Evolutionary conservation across 1,140 invertebrate species (phyloP).

Genomic region (Fopius arisanus): DNA sequence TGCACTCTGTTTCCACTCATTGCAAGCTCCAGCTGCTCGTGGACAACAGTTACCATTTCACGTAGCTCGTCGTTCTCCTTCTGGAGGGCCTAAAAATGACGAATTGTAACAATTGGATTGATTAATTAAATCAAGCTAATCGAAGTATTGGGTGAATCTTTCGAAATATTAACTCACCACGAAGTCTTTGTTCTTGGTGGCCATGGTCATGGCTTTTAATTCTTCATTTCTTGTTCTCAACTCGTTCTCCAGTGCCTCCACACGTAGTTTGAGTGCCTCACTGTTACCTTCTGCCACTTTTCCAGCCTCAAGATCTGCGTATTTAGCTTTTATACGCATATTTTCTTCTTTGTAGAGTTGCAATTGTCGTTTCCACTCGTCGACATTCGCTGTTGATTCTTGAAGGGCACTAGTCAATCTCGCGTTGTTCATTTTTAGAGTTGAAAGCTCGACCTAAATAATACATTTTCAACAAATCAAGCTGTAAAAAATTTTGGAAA

Average conservation of each 20-base stretch:
- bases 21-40: slow-evolving; percentile 84
- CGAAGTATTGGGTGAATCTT: too few relatives aligned
- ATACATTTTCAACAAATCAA: neutral
- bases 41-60: slow-evolving; percentile 76
- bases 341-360: slow-evolving; percentile 97
- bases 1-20: slow-evolving; percentile 84
- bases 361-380: slow-evolving; percentile 97
- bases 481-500: neutral
- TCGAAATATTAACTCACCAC: slow-evolving; percentile 43
- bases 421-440: slow-evolving; percentile 95
- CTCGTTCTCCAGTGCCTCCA: slow-evolving; percentile 80
- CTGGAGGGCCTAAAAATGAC: slow-evolving; percentile 66
- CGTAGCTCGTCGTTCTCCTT: slow-evolving; percentile 79
- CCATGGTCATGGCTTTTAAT: slow-evolving; percentile 67
- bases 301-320: slow-evolving; percentile 76
- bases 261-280: slow-evolving; percentile 74
- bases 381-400: slow-evolving; percentile 96
- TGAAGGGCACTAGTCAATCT: slow-evolving; percentile 94
- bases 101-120: slow-evolving; percentile 16
- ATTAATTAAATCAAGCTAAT: too few relatives aligned
- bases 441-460: slow-evolving; percentile 84
- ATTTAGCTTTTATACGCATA: slow-evolving; percentile 82
- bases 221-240: slow-evolving; percentile 82
- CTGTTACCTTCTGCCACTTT: slow-evolving; percentile 66
- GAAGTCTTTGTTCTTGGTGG: slow-evolving; percentile 64